Evolutionary conservation across 2,113 vertebrate genomes (phyloP).

Genomic region (Amphiprion ocellaris): DNA sequence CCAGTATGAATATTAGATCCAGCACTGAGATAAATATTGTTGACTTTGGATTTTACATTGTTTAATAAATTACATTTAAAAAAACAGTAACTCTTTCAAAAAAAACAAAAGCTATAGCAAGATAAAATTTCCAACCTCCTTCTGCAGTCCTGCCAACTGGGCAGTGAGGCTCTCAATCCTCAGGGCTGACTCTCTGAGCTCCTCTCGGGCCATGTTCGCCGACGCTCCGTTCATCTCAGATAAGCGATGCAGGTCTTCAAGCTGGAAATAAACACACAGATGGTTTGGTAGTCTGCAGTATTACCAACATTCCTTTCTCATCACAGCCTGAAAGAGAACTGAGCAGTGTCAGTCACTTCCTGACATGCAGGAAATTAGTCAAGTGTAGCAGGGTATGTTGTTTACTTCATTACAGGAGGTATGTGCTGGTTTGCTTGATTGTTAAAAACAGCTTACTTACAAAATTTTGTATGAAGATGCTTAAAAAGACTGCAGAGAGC

Average conservation of each 20-base stretch:
- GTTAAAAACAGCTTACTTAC: background rate
- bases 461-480: background rate
- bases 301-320: background rate
- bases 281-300: background rate
- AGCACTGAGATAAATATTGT: background rate
- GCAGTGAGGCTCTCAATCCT: conserved; percentile 88
- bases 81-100: background rate
- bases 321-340: conserved; percentile 53
- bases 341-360: conserved; percentile 46
- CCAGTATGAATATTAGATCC: background rate
- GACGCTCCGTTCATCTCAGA: conserved; percentile 89
- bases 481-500: background rate
- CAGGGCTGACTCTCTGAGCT: conserved; percentile 87
- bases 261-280: conserved; percentile 75
- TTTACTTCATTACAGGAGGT: rapidly evolving
- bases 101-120: background rate
- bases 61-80: background rate
- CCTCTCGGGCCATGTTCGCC: conserved; percentile 86
- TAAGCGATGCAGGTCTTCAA: conserved; percentile 88
- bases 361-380: conserved; percentile 43
- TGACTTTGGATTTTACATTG: background rate
- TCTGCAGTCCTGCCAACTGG: conserved; percentile 88
- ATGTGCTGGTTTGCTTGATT: background rate
- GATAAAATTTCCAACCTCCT: conserved; percentile 84
- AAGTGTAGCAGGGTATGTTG: background rate